Evolutionary conservation across 2,113 vertebrate genomes (phyloP).

Genomic region (Genyomyrus donnyi): DNA sequence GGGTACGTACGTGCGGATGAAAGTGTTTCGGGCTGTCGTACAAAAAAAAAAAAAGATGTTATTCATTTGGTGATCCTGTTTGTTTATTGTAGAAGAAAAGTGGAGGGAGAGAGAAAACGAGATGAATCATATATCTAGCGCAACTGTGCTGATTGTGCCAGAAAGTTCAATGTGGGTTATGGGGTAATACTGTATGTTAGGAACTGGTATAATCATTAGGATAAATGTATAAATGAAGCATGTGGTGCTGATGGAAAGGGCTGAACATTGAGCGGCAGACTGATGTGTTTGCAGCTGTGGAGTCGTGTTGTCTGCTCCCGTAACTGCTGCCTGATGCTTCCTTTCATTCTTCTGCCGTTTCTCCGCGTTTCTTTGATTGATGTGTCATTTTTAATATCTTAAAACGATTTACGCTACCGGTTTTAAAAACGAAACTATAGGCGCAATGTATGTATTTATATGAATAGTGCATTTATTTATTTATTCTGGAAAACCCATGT

Average conservation of each 20-base stretch:
- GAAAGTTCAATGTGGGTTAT: neutral
- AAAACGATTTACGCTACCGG: constrained; percentile 44
- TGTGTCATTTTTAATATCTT: neutral
- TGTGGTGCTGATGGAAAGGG: neutral
- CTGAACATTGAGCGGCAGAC: neutral
- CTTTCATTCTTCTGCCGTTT: neutral
- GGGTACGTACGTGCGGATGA: constrained; percentile 59
- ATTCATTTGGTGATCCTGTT: neutral
- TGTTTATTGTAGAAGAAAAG: neutral
- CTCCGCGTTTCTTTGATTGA: neutral
- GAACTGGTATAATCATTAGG: neutral
- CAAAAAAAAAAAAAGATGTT: neutral
- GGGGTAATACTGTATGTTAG: neutral
- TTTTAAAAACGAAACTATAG: constrained; percentile 41
- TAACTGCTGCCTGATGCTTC: neutral
- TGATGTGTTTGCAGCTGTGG: neutral
- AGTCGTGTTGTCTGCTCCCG: neutral
- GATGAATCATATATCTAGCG: neutral
- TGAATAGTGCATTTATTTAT: constrained; percentile 41
- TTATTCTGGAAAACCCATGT: neutral
- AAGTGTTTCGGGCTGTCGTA: neutral
- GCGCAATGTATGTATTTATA: constrained; percentile 34
- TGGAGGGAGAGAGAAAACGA: neutral
- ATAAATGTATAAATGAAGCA: neutral
- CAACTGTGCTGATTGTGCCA: neutral